These are phyloP conservation scores for Platysternon megacephalum DNA, from an alignment of 2,113 vertebrate species.

Conservation along the genomic window DNA sequence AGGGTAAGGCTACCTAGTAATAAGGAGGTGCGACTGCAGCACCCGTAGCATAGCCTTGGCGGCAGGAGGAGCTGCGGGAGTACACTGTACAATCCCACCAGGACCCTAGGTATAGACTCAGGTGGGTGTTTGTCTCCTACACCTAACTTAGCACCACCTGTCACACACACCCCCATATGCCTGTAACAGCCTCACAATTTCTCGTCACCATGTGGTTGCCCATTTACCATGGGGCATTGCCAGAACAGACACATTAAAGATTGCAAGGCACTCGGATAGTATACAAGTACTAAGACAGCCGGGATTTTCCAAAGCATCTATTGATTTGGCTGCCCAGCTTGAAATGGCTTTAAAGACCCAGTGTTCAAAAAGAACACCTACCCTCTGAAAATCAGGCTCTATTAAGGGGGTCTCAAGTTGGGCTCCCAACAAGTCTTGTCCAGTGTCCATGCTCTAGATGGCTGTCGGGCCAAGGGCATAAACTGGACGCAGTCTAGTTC, in stretches of 20 bases:
- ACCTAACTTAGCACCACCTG: not conserved
- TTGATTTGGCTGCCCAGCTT: not conserved
- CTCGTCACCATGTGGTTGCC: not conserved
- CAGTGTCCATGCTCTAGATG: not conserved
- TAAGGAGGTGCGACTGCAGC: too few relatives aligned
- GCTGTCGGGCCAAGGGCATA: not conserved
- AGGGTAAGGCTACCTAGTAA: not conserved
- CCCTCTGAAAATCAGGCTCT: not conserved
- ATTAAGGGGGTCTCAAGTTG: not conserved
- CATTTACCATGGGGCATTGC: not conserved
- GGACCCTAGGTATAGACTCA: too few relatives aligned
- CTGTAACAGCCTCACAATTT: not conserved
- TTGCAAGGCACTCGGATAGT: not conserved
- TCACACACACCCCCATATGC: too few relatives aligned
- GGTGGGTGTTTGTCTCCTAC: not conserved
- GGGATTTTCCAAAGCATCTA: not conserved
- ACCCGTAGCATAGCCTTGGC: not conserved
- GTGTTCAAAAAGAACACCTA: not conserved
- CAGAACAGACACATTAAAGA: not conserved
- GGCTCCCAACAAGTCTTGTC: not conserved
- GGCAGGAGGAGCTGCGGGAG: not conserved
- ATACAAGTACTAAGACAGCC: not conserved
- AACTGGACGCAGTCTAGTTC: not conserved
- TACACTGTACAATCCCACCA: not conserved
- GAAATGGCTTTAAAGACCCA: not conserved